phyloP scores from a whole-genome alignment of 2,797 vertebrate species.

The Eurystomus glaucurus region DNA sequence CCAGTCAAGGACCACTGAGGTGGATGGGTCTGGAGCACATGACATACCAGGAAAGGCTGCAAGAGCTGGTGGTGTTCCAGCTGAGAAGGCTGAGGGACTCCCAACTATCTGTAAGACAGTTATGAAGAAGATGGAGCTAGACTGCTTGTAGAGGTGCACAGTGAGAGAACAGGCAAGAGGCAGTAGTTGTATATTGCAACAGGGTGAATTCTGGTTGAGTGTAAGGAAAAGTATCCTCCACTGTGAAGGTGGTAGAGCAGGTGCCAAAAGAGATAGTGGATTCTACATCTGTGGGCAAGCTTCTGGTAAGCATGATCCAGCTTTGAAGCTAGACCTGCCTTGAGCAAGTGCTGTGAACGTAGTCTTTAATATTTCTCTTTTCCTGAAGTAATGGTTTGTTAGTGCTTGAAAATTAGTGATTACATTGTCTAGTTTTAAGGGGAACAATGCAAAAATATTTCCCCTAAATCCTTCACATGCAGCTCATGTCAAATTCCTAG shows the following conservation, averaged over 20 bases:
- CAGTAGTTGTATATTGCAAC: background rate
- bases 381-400: background rate
- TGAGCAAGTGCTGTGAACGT: background rate
- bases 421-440: background rate
- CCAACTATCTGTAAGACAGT: rapidly evolving
- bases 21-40: background rate
- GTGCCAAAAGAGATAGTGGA: background rate
- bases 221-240: background rate
- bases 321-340: background rate
- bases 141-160: background rate
- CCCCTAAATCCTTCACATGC: background rate
- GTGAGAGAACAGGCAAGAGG: background rate
- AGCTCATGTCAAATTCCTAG: background rate
- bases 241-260: background rate
- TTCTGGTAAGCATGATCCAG: rapidly evolving
- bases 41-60: rapidly evolving
- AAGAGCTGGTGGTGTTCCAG: background rate
- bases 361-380: background rate
- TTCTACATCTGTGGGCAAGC: background rate
- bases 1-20: rapidly evolving
- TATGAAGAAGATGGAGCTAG: background rate
- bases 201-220: background rate
- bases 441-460: background rate
- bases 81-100: background rate
- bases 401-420: background rate